Percentiles rank a stretch among this genome's conserved stretches.
Evolutionary conservation across 2,113 vertebrate genomes (phyloP).

Genomic region (Tautogolabrus adspersus): DNA sequence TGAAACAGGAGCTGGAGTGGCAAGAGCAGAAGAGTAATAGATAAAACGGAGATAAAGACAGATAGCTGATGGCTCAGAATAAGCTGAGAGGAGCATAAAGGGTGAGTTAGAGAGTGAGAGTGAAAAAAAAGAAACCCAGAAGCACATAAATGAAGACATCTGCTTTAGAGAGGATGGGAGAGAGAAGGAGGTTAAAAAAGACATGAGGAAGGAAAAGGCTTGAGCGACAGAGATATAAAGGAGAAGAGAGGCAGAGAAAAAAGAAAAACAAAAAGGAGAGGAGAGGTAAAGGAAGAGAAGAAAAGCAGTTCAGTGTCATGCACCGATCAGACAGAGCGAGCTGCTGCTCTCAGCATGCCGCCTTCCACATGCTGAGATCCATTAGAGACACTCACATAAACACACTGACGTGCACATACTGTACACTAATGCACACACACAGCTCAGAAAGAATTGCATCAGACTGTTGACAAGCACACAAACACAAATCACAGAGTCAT

Average conservation of each 20-base stretch:
- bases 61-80: constrained; percentile 43
- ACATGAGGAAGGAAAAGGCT: neutral
- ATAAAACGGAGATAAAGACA: constrained; percentile 53
- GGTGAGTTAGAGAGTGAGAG: constrained; percentile 33
- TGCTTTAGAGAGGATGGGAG: constrained; percentile 19
- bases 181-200: neutral
- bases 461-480: constrained; percentile 23
- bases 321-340: constrained; percentile 17
- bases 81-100: constrained; percentile 32
- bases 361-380: constrained; percentile 41
- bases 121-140: constrained; percentile 16
- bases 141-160: constrained; percentile 69
- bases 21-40: constrained; percentile 46
- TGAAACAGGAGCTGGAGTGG: constrained; percentile 42
- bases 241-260: neutral
- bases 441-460: constrained; percentile 34
- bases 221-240: neutral
- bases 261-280: neutral
- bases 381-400: constrained; percentile 12
- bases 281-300: constrained; percentile 20
- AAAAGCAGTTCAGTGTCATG: constrained; percentile 9
- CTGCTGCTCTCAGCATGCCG: constrained; percentile 39
- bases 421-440: neutral
- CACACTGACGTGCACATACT: neutral
- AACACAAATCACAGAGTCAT: constrained; percentile 27